Evolutionary conservation across 2,797 vertebrate species (phyloP).

Genomic region (Carduelis carduelis): DNA sequence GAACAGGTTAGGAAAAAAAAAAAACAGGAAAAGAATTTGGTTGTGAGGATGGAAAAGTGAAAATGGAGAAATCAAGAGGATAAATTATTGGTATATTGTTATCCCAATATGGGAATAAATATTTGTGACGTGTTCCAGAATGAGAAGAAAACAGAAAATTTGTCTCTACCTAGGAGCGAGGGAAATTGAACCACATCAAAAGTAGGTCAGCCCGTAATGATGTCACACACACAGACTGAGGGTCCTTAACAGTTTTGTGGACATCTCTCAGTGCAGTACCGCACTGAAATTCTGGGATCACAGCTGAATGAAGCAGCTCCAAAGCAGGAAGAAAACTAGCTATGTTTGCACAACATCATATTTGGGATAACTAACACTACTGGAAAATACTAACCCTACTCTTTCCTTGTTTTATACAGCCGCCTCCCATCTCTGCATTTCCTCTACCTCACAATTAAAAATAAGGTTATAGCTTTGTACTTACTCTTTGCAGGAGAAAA

Average conservation of each 20-base stretch:
- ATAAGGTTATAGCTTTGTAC: not conserved
- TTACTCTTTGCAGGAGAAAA: not conserved
- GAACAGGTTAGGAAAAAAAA: too few relatives aligned
- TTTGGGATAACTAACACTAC: not conserved
- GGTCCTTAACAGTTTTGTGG: not conserved
- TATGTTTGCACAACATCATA: rapidly evolving
- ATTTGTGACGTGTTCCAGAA: not conserved
- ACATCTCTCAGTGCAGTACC: not conserved
- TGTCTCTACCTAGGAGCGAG: rapidly evolving
- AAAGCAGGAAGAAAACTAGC: not conserved
- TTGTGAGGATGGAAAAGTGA: not conserved
- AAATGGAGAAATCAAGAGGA: not conserved
- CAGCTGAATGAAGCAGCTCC: not conserved
- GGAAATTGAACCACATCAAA: not conserved
- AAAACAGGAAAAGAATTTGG: rapidly evolving
- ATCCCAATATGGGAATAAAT: not conserved
- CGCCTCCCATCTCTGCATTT: not conserved
- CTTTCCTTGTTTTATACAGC: not conserved
- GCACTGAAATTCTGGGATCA: not conserved
- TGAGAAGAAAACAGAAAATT: not conserved
- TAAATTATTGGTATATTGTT: not conserved
- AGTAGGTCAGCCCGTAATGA: not conserved
- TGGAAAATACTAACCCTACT: not conserved
- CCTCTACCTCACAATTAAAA: not conserved
- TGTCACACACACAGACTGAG: not conserved